Base-by-base conservation (phyloP, 2,113 vertebrate genomes). In the Heloderma charlesbogerti region DNA sequence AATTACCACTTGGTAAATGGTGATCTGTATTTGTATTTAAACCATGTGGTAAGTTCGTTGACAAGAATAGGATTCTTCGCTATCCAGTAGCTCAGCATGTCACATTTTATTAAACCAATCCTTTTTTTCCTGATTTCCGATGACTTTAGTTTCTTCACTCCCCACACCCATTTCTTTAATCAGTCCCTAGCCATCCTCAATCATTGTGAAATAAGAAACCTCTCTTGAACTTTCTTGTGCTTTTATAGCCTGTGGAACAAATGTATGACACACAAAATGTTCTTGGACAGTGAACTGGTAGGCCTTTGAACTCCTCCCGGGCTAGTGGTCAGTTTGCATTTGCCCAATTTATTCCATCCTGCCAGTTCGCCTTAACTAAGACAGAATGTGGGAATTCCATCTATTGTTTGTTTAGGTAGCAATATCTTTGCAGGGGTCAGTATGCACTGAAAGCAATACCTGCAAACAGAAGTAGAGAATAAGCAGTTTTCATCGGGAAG, bases 291-390 rank as follows among this genome's bases (percentile, higher is more conserved):
- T 34, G 74, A 91, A 92, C 89, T 85, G 81, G 1, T 80, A 54
- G 63, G 93, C n/a, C 89, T 88, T 80, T 63, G 43, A 88, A 91
- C 75, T 91, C 90, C 81, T 9, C 34, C 82, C 90, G 63, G 74
- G 34, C 13, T 84, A 94, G 94, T 0, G 27, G 83, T 79, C 93
- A 87, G 81, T 90, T 94, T 83, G 90, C 40, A 87, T 95, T 95
- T 94, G 89, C 90, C 92, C 88, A 91, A 93, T 94, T 94, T 83
- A 78, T 88, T 82, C 91, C 86, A 94, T 60, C 84, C 3, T 94
- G 60, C 84, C 6, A 1, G 81, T 94, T 94, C 90, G 91, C 79
- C 88, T 90, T 54, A 94, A 94, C 91, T 82, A 94, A 92, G 88
- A 93, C 75, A 87, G 66, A 81, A 67, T 51, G 67, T 18, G 92